phyloP scores from a whole-genome alignment of 2,797 vertebrate genomes.

The Muscicapa comitata region DNA sequence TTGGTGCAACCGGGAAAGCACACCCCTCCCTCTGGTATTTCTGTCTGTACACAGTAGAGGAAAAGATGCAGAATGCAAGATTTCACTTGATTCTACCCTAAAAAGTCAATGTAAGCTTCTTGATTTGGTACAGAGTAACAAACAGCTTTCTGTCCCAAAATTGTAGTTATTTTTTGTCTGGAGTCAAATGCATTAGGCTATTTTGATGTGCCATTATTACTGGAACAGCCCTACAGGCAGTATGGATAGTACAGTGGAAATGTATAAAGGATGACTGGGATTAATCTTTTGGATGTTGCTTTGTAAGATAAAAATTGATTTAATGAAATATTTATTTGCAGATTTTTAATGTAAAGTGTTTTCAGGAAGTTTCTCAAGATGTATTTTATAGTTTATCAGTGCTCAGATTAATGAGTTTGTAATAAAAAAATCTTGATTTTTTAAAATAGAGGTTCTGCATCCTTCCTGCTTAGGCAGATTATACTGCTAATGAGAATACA shows the following conservation, averaged over 20 bases:
- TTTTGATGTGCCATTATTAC: neutral
- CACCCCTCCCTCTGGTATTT: neutral
- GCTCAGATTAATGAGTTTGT: neutral
- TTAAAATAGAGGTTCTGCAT: neutral
- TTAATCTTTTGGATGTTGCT: neutral
- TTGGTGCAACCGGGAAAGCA: neutral
- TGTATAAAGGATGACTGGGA: neutral
- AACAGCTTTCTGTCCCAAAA: neutral
- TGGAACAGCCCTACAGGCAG: neutral
- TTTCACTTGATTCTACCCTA: neutral
- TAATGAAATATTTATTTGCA: neutral
- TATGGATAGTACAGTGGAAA: neutral
- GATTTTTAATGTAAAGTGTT: neutral
- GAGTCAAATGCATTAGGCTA: neutral
- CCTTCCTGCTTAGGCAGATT: neutral
- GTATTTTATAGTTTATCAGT: neutral
- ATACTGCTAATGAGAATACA: neutral
- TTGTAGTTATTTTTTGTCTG: neutral
- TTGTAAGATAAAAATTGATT: neutral
- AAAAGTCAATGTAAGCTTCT: neutral
- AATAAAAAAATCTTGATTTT: neutral
- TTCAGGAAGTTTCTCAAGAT: neutral
- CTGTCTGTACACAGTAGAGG: neutral
- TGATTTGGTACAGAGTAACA: neutral
- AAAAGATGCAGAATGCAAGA: neutral